A percentile compares a stretch with the other conserved stretches of the same genome.
Conservation (phyloP, 2,797 vertebrate genomes). For the Clamator glandarius region DNA sequence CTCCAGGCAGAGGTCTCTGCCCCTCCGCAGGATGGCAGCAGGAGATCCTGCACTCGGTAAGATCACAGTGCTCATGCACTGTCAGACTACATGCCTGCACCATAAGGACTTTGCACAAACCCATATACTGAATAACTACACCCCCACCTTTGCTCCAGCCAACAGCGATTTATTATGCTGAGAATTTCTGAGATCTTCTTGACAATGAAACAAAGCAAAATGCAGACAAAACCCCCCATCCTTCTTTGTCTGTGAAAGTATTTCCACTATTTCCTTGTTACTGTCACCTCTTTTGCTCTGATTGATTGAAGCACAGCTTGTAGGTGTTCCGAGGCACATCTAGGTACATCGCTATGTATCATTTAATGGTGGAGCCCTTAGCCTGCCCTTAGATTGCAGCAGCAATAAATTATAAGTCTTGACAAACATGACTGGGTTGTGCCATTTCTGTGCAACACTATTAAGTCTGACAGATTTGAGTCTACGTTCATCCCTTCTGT, state of each 20-base stretch:
- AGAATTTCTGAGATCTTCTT: not conserved
- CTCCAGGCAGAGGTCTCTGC: not conserved
- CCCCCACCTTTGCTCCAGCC: not conserved
- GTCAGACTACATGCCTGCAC: not conserved
- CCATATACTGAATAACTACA: not conserved
- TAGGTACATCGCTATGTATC: not conserved
- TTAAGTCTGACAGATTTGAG: not conserved
- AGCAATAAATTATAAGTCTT: not conserved
- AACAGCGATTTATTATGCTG: not conserved
- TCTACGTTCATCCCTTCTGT: not conserved
- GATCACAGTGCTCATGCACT: not conserved
- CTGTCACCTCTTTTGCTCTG: not conserved
- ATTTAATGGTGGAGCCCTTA: not conserved
- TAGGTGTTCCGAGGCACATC: not conserved
- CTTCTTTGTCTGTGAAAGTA: not conserved
- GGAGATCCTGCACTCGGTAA: not conserved
- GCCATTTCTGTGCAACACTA: not conserved
- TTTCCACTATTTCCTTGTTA: not conserved
- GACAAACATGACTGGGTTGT: not conserved
- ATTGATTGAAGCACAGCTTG: not conserved
- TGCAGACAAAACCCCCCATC: not conserved
- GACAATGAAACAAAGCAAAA: not conserved
- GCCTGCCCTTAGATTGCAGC: not conserved
- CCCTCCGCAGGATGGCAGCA: not conserved
- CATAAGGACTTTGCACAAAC: not conserved